Percentiles rank a stretch among this genome's conserved stretches.
phyloP scores from a whole-genome alignment of 2,888 invertebrate species.

The Mesorhabditis spiculigera region DNA sequence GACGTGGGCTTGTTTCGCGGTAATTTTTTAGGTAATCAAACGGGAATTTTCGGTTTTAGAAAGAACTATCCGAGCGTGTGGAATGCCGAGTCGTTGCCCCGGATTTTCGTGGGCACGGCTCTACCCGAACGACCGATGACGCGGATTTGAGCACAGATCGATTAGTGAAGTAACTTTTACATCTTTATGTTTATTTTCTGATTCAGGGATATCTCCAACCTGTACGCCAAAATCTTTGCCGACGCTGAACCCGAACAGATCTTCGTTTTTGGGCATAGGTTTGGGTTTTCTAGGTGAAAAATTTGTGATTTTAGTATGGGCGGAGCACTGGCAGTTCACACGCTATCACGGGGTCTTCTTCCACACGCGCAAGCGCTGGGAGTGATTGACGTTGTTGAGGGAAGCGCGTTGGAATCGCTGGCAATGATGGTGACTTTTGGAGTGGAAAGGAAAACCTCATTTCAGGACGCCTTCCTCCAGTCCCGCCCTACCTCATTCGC shows the following conservation, averaged over 20 bases:
- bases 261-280: slow-evolving; percentile 21
- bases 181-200: slow-evolving; percentile 6
- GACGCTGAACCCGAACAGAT: slow-evolving; percentile 7
- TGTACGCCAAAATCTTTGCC: slow-evolving; percentile 64
- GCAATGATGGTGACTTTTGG: slow-evolving; percentile 72
- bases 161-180: background rate
- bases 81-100: slow-evolving; percentile 84
- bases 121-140: slow-evolving; percentile 75
- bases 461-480: slow-evolving; percentile 69
- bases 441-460: background rate
- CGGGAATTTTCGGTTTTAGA: slow-evolving; percentile 65
- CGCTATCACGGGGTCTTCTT: slow-evolving; percentile 60
- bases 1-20: slow-evolving; percentile 83
- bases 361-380: slow-evolving; percentile 60
- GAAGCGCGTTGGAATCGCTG: slow-evolving; percentile 88
- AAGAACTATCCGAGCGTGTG: slow-evolving; percentile 75
- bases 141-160: slow-evolving; percentile 31
- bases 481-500: slow-evolving; percentile 82
- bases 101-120: slow-evolving; percentile 88
- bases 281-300: slow-evolving; percentile 10
- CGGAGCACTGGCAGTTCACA: slow-evolving; percentile 87
- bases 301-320: slow-evolving; percentile 73
- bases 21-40: slow-evolving; percentile 36
- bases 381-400: slow-evolving; percentile 98
- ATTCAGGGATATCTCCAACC: slow-evolving; percentile 75